Conservation (phyloP, 1,140 invertebrate species). For the Drosophila subpulchrella region DNA sequence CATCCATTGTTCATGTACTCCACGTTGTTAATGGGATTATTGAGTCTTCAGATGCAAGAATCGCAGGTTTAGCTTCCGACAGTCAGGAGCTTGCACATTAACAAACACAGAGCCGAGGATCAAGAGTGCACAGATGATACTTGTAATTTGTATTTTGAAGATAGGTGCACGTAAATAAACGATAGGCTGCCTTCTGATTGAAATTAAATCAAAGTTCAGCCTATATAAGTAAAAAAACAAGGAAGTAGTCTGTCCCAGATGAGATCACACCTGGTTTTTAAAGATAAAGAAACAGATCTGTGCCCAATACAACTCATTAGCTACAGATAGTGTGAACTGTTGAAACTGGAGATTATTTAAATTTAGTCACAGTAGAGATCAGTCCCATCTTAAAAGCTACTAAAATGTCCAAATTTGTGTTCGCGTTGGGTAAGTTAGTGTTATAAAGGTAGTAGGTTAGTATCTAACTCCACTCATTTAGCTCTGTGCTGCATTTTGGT, state of each 20-base stretch:
- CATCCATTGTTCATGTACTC: slow-evolving; percentile 40
- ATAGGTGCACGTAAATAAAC: not conserved
- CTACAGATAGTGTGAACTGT: slow-evolving; percentile 1
- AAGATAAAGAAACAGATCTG: slow-evolving; percentile 14
- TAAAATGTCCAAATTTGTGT: slow-evolving; percentile 22
- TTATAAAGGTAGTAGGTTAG: not conserved
- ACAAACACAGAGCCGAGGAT: slow-evolving; percentile 24
- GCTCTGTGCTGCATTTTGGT: slow-evolving; percentile 24
- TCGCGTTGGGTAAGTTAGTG: slow-evolving; percentile 24
- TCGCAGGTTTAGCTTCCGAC: slow-evolving; percentile 28
- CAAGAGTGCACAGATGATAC: slow-evolving; percentile 22
- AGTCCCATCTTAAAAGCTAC: slow-evolving; percentile 1
- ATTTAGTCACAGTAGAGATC: too few relatives aligned
- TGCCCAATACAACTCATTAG: not conserved
- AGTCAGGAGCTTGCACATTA: slow-evolving; percentile 35
- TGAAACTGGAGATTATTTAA: too few relatives aligned
- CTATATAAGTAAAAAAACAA: slow-evolving; percentile 19
- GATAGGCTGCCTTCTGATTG: not conserved
- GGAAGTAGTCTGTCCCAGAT: slow-evolving; percentile 1
- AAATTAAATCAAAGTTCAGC: not conserved
- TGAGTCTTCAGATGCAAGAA: slow-evolving; percentile 6
- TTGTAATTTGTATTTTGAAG: slow-evolving; percentile 43
- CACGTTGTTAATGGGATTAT: slow-evolving; percentile 24
- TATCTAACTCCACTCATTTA: not conserved
- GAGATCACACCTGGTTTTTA: not conserved